Evolutionary conservation across 2,888 invertebrate species (phyloP).

Genomic region (Chloroclysta siterata): DNA sequence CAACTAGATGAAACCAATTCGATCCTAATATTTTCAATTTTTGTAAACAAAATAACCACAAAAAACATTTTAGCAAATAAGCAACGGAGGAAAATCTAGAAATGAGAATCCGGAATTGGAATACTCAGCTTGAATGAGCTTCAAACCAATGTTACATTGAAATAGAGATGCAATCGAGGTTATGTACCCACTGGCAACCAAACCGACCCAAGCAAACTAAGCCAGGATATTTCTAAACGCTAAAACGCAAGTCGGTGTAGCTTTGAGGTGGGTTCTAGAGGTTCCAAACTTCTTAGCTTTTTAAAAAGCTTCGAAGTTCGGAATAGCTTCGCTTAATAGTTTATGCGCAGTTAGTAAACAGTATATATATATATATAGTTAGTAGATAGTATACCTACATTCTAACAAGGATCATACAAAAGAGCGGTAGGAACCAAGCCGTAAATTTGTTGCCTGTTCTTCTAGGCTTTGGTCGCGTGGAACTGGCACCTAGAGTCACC

Average conservation of each 20-base stretch:
- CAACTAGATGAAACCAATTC: no score
- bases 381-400: no score
- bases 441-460: no score
- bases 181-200: conserved; percentile 10
- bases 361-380: no score
- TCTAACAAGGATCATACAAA: no score
- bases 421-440: no score
- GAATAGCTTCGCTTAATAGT: no score
- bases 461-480: no score
- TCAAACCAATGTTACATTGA: conserved; percentile 11
- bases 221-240: neutral
- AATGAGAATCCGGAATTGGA: conserved; percentile 7
- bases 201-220: conserved; percentile 1
- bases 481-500: no score
- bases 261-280: neutral
- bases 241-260: neutral
- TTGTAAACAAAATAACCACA: neutral
- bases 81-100: conserved; percentile 2
- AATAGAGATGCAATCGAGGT: conserved; percentile 20
- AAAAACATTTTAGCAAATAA: neutral
- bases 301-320: neutral
- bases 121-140: conserved; percentile 8
- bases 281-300: neutral
- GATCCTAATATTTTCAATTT: neutral
- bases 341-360: no score